Evolutionary conservation across 2,113 vertebrate species (phyloP).

Genomic region (Felis catus): F.catus_Fca126_mat1.0 CM031414.1:53886501-53887000

Average conservation of each 20-base stretch:
- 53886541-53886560: too few species aligned
- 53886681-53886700: not conserved
- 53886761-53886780: not conserved
- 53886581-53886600: too few species aligned
- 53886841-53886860: not conserved
- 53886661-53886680: not conserved
- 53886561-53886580: too few species aligned
- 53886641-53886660: too few species aligned
- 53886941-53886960: not conserved
- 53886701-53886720: not conserved
- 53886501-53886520: too few species aligned
- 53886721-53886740: not conserved
- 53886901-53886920: not conserved
- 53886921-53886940: not conserved
- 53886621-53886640: too few species aligned
- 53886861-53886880: not conserved
- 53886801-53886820: not conserved
- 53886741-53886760: not conserved
- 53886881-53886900: not conserved
- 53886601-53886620: too few species aligned
- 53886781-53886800: not conserved
- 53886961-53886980: too few species aligned
- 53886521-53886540: too few species aligned
- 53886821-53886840: not conserved
- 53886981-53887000: not conserved